Percentiles rank a stretch among this genome's conserved stretches.
Conservation (phyloP, 2,888 invertebrate genomes). For the Oxystoma pomonae region DNA sequence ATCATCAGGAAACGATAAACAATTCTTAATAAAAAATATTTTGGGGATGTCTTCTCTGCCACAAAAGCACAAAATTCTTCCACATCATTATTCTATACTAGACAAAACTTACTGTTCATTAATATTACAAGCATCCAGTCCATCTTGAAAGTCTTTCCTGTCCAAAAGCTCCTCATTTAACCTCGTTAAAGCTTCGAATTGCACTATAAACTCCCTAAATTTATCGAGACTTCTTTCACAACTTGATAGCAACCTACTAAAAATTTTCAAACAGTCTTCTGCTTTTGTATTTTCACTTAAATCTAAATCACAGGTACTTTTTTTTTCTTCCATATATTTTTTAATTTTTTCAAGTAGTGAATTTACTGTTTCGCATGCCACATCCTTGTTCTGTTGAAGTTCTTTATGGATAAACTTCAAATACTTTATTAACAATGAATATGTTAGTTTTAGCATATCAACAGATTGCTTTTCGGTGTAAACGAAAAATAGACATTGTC, state of each 20-base stretch:
- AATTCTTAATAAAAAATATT: no score
- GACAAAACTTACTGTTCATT: background rate
- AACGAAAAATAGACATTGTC: constrained; percentile 31
- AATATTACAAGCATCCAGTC: background rate
- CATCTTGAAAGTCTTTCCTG: background rate
- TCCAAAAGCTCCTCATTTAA: background rate
- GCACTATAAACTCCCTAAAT: background rate
- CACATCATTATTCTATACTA: no score
- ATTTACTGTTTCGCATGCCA: background rate
- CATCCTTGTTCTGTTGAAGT: background rate
- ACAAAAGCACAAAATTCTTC: no score
- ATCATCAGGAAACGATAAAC: no score
- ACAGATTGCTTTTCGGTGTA: constrained; percentile 24
- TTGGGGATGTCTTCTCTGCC: no score
- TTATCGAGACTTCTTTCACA: constrained; percentile 22
- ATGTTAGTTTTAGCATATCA: background rate
- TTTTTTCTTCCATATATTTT: constrained; percentile 8
- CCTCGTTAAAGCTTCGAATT: background rate
- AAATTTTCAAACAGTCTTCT: constrained; percentile 23
- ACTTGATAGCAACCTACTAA: constrained; percentile 24
- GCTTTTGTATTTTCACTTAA: constrained; percentile 20
- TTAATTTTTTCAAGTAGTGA: background rate
- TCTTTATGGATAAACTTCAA: background rate
- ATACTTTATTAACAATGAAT: background rate
- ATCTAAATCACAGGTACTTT: constrained; percentile 21